These are phyloP conservation scores for Hyposoter didymator DNA, from an alignment of 2,888 invertebrate genomes.

Conservation along the genomic window DNA sequence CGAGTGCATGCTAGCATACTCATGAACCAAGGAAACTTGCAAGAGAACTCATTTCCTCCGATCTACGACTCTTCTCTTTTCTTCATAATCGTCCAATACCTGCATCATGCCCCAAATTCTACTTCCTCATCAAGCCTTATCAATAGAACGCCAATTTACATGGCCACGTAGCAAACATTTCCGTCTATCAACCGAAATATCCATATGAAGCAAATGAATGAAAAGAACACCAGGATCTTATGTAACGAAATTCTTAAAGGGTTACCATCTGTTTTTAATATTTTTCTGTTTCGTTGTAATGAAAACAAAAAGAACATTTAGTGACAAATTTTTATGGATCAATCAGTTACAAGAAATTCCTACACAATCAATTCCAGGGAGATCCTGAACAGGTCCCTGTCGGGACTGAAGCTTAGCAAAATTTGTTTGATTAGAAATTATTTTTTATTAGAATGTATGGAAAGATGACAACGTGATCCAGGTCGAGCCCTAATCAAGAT, in stretches of 20 bases:
- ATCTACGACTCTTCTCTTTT: slow-evolving; percentile 17
- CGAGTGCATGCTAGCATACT: slow-evolving; percentile 54
- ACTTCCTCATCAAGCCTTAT: slow-evolving; percentile 13
- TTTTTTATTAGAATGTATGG: too few relatives aligned
- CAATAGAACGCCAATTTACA: slow-evolving; percentile 17
- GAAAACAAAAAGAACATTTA: neutral
- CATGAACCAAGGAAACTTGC: slow-evolving; percentile 24
- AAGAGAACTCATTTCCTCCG: slow-evolving; percentile 45
- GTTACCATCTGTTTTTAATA: neutral
- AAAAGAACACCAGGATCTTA: slow-evolving; percentile 1
- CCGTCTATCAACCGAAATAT: neutral
- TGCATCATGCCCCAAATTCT: slow-evolving; percentile 26
- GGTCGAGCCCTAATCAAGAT: too few relatives aligned
- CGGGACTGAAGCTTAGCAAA: too few relatives aligned
- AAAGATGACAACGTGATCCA: too few relatives aligned
- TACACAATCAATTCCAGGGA: neutral
- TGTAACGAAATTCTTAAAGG: neutral
- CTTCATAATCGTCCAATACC: slow-evolving; percentile 6
- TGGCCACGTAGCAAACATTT: neutral
- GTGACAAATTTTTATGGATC: neutral
- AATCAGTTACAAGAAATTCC: neutral
- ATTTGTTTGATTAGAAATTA: too few relatives aligned
- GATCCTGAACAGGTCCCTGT: neutral
- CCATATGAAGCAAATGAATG: neutral
- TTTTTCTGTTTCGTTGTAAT: neutral